A percentile compares a stretch with the other conserved stretches of the same genome.
Conservation (phyloP, 2,797 vertebrate genomes). For the Emys orbicularis region DNA sequence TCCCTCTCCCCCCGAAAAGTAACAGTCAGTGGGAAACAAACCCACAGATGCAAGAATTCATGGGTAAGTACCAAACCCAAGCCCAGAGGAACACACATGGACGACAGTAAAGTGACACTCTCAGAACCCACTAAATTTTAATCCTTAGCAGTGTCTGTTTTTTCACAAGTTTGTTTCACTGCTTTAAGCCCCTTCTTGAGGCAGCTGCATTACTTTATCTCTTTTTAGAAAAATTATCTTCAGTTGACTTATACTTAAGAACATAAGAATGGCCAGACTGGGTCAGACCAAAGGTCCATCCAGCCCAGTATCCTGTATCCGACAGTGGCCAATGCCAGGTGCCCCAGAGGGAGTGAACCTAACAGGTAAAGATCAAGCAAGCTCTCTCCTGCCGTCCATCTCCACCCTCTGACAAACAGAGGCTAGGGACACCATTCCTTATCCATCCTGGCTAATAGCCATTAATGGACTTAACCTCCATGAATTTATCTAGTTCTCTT, state of each 20-base stretch:
- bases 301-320: too few species aligned
- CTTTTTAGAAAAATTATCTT: not conserved
- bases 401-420: too few species aligned
- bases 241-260: not conserved
- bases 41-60: not conserved
- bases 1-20: not conserved
- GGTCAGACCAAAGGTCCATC: too few species aligned
- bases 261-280: too few species aligned
- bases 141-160: not conserved
- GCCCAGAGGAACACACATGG: not conserved
- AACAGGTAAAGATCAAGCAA: too few species aligned
- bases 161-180: not conserved
- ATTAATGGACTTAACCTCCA: too few species aligned
- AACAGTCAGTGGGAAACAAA: not conserved
- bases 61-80: not conserved
- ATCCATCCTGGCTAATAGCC: too few species aligned
- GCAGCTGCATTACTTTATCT: not conserved
- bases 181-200: not conserved
- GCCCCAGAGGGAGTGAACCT: too few species aligned
- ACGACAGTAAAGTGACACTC: slow-evolving; percentile 1
- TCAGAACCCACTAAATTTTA: not conserved
- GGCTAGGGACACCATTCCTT: too few species aligned
- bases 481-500: too few species aligned
- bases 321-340: too few species aligned
- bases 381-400: too few species aligned